phyloP scores from a whole-genome alignment of 35 echinoderm and acorn worm genomes.

The Antedon bifida region DNA sequence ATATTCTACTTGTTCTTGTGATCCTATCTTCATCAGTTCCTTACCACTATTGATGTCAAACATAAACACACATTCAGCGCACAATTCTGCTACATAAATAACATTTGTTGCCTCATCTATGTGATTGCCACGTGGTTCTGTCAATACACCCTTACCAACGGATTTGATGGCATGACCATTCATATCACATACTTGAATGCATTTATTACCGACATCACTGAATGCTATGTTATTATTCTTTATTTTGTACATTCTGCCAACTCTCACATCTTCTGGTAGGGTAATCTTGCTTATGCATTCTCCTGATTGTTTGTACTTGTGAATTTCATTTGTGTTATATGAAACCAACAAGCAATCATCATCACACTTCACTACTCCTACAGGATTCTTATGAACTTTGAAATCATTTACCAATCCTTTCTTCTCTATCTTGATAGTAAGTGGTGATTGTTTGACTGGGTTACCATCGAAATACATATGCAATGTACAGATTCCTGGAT shows the following conservation, averaged over 20 bases:
- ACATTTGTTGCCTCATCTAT: background rate
- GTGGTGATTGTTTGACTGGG: too few relatives aligned
- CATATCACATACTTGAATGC: background rate
- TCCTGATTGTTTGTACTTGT: background rate
- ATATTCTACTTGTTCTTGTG: background rate
- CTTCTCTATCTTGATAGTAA: too few relatives aligned
- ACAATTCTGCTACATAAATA: background rate
- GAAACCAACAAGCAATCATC: too few relatives aligned
- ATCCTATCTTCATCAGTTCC: background rate
- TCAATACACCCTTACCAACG: background rate
- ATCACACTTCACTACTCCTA: background rate
- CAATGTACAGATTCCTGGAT: too few relatives aligned
- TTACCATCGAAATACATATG: too few relatives aligned
- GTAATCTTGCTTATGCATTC: background rate
- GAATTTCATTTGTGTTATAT: background rate
- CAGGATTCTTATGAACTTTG: background rate
- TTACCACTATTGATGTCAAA: background rate
- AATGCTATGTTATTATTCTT: background rate
- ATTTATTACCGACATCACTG: background rate
- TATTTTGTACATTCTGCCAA: background rate
- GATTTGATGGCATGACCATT: background rate
- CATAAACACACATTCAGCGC: background rate
- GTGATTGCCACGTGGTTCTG: background rate
- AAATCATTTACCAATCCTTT: too few relatives aligned
- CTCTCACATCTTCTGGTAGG: background rate